Percentiles rank a stretch among this genome's conserved stretches.
These are phyloP conservation scores for Trichoplusia ni DNA, from an alignment of 1,140 invertebrate species.

Conservation along the genomic window DNA sequence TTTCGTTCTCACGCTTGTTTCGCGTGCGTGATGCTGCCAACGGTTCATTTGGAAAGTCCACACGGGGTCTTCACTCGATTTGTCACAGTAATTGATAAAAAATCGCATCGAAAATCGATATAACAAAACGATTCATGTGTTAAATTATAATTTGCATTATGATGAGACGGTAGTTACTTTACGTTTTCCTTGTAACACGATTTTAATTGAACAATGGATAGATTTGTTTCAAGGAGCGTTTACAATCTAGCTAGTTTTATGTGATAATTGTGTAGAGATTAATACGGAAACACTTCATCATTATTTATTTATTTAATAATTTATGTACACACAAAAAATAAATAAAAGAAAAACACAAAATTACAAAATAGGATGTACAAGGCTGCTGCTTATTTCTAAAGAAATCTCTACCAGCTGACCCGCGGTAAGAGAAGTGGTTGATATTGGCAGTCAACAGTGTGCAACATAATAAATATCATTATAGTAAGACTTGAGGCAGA, in stretches of 20 bases:
- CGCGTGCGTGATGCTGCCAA: conserved; percentile 47
- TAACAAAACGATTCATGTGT: conserved; percentile 27
- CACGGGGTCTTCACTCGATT: conserved; percentile 43
- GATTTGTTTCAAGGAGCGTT: neutral
- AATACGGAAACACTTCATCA: neutral
- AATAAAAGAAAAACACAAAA: no score
- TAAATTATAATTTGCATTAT: conserved; percentile 24
- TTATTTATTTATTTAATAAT: no score
- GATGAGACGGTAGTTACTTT: conserved; percentile 4
- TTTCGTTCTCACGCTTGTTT: conserved; percentile 66
- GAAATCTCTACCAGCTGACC: no score
- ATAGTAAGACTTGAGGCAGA: no score
- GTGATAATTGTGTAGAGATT: neutral
- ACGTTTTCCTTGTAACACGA: neutral
- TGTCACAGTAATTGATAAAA: conserved; percentile 46
- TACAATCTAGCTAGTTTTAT: neutral
- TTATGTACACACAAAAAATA: no score
- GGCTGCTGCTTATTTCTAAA: no score
- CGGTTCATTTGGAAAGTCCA: conserved; percentile 47
- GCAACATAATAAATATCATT: no score
- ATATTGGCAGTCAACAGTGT: no score
- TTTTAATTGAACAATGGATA: neutral
- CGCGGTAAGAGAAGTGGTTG: no score
- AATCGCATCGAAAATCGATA: conserved; percentile 36
- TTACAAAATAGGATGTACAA: no score